These are phyloP conservation scores for Etheostoma nigrum DNA, from an alignment of 2,797 vertebrate species.

Conservation along the genomic window DNA sequence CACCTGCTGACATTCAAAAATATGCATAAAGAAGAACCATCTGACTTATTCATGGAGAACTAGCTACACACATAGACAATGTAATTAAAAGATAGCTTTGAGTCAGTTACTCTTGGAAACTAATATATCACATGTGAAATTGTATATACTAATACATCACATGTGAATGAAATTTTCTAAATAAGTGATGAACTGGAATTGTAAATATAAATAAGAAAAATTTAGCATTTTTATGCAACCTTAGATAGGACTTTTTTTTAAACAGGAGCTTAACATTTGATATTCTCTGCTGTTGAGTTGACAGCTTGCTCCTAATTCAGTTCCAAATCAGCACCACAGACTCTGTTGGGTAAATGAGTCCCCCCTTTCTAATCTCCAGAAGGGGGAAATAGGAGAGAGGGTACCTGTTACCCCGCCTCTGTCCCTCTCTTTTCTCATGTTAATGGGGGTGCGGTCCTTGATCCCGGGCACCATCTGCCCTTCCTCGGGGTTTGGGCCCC, in stretches of 20 bases:
- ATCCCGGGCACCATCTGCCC: slow-evolving; percentile 82
- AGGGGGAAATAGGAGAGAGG: slow-evolving; percentile 58
- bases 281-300: slow-evolving; percentile 51
- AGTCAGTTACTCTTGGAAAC: slow-evolving; percentile 10
- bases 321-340: slow-evolving; percentile 65
- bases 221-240: slow-evolving; percentile 4
- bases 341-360: slow-evolving; percentile 62
- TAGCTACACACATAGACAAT: neutral
- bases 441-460: slow-evolving; percentile 74
- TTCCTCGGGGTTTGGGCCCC: slow-evolving; percentile 78
- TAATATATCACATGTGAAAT: neutral
- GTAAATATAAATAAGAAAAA: slow-evolving; percentile 13
- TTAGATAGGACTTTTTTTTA: neutral
- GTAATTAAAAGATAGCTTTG: neutral
- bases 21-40: neutral
- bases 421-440: slow-evolving; percentile 79
- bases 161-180: slow-evolving; percentile 11
- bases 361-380: slow-evolving; percentile 67
- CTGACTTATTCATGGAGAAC: neutral
- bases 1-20: slow-evolving; percentile 5
- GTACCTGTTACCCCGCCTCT: slow-evolving; percentile 79
- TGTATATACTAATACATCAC: neutral
- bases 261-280: slow-evolving; percentile 25
- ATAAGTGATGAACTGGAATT: slow-evolving; percentile 14
- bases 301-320: slow-evolving; percentile 71